Evolutionary conservation across 1,140 invertebrate genomes (phyloP).

Genomic region (Neoseiulus cucumeris): DNA sequence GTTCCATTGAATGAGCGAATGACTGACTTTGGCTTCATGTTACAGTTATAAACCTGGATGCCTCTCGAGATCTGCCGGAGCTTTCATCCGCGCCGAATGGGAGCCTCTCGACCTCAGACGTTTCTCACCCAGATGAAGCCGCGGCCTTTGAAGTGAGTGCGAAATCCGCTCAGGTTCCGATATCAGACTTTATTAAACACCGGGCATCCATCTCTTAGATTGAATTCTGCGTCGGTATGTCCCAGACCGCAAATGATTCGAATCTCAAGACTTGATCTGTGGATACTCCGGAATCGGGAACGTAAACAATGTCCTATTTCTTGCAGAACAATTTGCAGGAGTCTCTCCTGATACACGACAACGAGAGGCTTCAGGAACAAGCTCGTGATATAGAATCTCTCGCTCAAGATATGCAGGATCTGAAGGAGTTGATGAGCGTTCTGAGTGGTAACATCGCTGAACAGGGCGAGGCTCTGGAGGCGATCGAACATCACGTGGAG

Average conservation of each 20-base stretch:
- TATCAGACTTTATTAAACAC: no score
- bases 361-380: neutral
- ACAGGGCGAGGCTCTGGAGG: neutral
- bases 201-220: neutral
- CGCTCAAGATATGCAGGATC: neutral
- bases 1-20: neutral
- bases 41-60: neutral
- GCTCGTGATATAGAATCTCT: neutral
- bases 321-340: neutral
- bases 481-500: neutral
- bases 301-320: neutral
- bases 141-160: no score
- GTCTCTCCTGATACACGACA: neutral
- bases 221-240: neutral
- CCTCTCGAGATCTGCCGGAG: no score
- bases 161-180: no score
- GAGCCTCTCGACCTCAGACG: no score
- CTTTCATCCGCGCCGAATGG: no score
- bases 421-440: neutral
- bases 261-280: neutral
- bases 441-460: neutral
- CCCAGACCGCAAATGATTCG: neutral
- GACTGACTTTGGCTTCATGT: neutral
- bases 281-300: neutral
- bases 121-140: no score